Percentiles rank a stretch among this genome's conserved stretches.
Evolutionary conservation across 37 sponge, comb jelly and placozoan species (phyloP).

Genomic region (Chondrilla cf. caribensis): DNA sequence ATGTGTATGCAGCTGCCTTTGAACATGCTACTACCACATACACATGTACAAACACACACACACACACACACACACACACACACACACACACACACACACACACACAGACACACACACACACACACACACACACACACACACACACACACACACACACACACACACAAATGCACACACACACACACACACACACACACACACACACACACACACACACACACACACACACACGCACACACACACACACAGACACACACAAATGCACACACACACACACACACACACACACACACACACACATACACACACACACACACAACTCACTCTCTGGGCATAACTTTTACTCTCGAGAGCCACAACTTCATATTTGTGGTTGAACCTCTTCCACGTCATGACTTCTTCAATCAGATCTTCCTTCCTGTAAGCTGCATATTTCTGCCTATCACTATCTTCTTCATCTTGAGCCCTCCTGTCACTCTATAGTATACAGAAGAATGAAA

Average conservation of each 20-base stretch:
- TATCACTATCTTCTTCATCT: not conserved
- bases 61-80: too few relatives aligned
- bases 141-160: too few relatives aligned
- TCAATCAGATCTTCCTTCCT: not conserved
- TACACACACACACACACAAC: constrained; percentile 22
- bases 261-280: constrained; percentile 14
- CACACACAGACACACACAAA: constrained; percentile 3
- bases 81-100: too few relatives aligned
- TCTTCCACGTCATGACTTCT: not conserved
- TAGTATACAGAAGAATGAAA: too few relatives aligned
- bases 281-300: constrained; percentile 7
- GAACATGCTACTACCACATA: too few relatives aligned
- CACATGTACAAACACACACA: too few relatives aligned
- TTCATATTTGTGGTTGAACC: not conserved
- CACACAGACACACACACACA: too few relatives aligned
- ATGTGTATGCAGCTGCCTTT: too few relatives aligned
- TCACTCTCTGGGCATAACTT: not conserved
- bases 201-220: not conserved
- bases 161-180: too few relatives aligned
- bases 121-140: too few relatives aligned
- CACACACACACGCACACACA: not conserved
- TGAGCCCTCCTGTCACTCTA: not conserved
- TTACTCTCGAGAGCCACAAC: not conserved
- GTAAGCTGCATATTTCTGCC: not conserved
- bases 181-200: not conserved